Percentiles rank a stretch among this genome's conserved stretches.
phyloP scores from a whole-genome alignment of 1,140 invertebrate species.

The Lysiphlebus fabarum region DNA sequence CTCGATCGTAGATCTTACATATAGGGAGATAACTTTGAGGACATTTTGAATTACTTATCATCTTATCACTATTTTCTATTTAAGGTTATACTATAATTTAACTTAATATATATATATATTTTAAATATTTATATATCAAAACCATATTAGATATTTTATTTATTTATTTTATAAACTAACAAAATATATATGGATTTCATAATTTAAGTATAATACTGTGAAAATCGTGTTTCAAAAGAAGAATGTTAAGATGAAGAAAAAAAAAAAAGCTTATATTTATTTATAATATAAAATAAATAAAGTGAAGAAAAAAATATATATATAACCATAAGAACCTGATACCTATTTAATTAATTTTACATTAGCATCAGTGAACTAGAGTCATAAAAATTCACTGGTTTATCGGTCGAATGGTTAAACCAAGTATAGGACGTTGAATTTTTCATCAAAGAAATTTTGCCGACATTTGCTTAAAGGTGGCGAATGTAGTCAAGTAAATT shows the following conservation, averaged over 20 bases:
- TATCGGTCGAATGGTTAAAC: slow-evolving; percentile 10
- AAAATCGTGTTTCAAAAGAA: too few species aligned
- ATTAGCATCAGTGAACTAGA: slow-evolving; percentile 3
- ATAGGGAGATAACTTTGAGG: slow-evolving; percentile 1
- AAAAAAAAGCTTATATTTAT: neutral
- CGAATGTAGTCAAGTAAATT: slow-evolving; percentile 31
- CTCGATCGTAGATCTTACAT: slow-evolving; percentile 13
- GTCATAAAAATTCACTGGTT: slow-evolving; percentile 11
- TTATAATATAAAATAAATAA: neutral
- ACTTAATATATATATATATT: too few species aligned
- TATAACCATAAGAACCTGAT: slow-evolving; percentile 1
- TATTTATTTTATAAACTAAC: neutral
- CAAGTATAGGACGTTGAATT: neutral
- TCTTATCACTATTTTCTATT: neutral
- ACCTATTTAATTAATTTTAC: slow-evolving; percentile 12
- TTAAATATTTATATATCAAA: too few species aligned
- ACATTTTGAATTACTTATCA: slow-evolving; percentile 11
- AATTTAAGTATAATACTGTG: too few species aligned
- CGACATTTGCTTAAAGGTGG: slow-evolving; percentile 6
- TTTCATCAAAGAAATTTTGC: slow-evolving; percentile 15
- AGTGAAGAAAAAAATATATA: neutral
- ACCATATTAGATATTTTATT: too few species aligned
- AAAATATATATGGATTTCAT: too few species aligned
- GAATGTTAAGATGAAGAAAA: neutral
- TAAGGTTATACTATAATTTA: neutral